These are phyloP conservation scores for Melanotaenia pygmaea DNA, from an alignment of 2,797 vertebrate genomes.

Conservation along the genomic window DNA sequence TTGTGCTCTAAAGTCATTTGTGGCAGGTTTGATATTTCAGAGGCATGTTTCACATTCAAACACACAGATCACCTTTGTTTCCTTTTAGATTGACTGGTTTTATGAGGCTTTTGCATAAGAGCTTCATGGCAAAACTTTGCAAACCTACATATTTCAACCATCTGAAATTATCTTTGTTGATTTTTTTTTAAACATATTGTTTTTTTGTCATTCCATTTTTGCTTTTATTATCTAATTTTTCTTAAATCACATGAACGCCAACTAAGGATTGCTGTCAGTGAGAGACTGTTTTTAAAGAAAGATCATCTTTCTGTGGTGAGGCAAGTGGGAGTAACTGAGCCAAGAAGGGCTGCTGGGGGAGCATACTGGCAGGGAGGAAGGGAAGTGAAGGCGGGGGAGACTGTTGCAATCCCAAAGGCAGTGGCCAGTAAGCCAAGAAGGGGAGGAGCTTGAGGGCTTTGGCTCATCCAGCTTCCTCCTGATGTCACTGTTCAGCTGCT, in stretches of 20 bases:
- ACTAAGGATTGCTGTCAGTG: slow-evolving; percentile 23
- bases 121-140: too few relatives aligned
- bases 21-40: neutral
- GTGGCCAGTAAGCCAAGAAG: slow-evolving; percentile 27
- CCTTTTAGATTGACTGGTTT: slow-evolving; percentile 5
- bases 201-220: neutral
- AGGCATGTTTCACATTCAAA: too few relatives aligned
- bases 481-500: slow-evolving; percentile 81
- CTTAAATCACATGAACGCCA: slow-evolving; percentile 1
- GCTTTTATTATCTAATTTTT: slow-evolving; percentile 11
- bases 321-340: slow-evolving; percentile 64
- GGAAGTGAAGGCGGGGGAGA: slow-evolving; percentile 32
- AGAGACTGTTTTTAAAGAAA: slow-evolving; percentile 49
- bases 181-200: neutral
- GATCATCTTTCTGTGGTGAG: slow-evolving; percentile 57
- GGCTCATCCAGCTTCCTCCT: slow-evolving; percentile 63
- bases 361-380: slow-evolving; percentile 30
- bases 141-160: neutral
- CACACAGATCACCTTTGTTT: neutral
- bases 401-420: slow-evolving; percentile 51
- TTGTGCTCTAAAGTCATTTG: neutral
- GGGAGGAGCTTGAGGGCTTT: slow-evolving; percentile 63
- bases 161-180: neutral
- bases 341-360: slow-evolving; percentile 42
- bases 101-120: neutral